A percentile compares a stretch with the other conserved stretches of the same genome.
phyloP scores from a whole-genome alignment of 2,888 invertebrate species.

The Callinectes sapidus region DNA sequence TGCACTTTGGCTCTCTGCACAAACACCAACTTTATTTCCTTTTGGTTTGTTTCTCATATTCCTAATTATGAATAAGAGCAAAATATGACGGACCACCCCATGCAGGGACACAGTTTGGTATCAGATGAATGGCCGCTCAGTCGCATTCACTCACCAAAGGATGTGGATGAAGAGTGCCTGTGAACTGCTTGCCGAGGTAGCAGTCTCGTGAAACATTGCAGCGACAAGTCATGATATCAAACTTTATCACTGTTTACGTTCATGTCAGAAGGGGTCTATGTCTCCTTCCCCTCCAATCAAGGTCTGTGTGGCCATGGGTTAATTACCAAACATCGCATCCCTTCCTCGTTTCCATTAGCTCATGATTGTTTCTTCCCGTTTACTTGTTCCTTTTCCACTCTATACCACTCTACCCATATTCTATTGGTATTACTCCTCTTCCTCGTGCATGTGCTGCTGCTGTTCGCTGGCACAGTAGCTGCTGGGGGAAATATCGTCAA shows the following conservation, averaged over 20 bases:
- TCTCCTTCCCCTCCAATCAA: not conserved
- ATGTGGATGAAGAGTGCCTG: not conserved
- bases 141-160: no score
- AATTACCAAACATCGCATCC: no score
- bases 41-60: not conserved
- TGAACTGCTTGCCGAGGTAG: not conserved
- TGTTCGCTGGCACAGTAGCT: conserved; percentile 14
- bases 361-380: conserved; percentile 5
- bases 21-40: not conserved
- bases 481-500: conserved; percentile 33
- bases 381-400: conserved; percentile 4
- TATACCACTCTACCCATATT: not conserved
- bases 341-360: not conserved
- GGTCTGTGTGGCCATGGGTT: not conserved
- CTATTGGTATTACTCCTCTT: not conserved
- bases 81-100: not conserved
- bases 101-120: not conserved
- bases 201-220: not conserved
- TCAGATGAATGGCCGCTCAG: no score
- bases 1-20: not conserved
- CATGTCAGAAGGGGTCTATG: not conserved
- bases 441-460: not conserved
- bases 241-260: not conserved
- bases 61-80: no score
- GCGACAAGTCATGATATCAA: not conserved